Evolutionary conservation across 2,113 vertebrate species (phyloP).

Genomic region (Phycodurus eques): DNA sequence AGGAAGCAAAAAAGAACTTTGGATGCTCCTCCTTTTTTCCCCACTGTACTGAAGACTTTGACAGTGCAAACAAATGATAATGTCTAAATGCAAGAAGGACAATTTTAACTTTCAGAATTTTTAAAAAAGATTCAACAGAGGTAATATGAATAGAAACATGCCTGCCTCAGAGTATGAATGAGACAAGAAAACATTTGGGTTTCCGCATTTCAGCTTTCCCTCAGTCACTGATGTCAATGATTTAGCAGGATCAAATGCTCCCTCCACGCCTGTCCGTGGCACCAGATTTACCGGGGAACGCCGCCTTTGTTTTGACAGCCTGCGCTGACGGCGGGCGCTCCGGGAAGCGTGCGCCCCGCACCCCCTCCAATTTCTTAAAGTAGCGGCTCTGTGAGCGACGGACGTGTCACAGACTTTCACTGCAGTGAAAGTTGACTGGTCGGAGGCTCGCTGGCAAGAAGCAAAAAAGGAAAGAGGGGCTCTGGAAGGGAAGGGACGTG

Average conservation of each 20-base stretch:
- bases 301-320: constrained; percentile 27
- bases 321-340: constrained; percentile 22
- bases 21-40: background rate
- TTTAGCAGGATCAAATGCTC: constrained; percentile 6
- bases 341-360: constrained; percentile 8
- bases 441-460: constrained; percentile 37
- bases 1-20: background rate
- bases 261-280: background rate
- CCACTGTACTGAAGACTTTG: background rate
- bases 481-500: constrained; percentile 35
- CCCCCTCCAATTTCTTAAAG: constrained; percentile 22
- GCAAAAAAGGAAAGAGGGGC: constrained; percentile 22
- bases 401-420: constrained; percentile 30
- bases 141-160: background rate
- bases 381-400: constrained; percentile 32
- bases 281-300: background rate
- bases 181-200: background rate
- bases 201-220: background rate
- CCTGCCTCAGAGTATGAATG: background rate
- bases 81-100: background rate
- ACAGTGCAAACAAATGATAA: background rate
- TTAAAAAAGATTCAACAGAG: background rate
- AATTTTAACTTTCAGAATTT: background rate
- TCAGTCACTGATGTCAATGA: background rate
- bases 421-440: constrained; percentile 50